phyloP scores from a whole-genome alignment of 2,888 invertebrate genomes.

The Cenopis cana region DNA sequence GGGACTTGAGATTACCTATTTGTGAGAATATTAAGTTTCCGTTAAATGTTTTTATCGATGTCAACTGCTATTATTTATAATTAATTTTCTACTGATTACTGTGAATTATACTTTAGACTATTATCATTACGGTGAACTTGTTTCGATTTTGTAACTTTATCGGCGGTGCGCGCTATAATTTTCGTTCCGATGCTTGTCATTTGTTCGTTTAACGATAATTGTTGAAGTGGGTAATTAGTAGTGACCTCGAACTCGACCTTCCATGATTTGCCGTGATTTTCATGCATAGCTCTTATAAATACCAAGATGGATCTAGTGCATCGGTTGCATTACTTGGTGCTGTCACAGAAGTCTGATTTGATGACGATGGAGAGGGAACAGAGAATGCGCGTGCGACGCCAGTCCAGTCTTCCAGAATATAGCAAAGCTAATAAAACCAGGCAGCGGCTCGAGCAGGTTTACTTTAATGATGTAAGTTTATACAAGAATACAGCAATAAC shows the following conservation, averaged over 20 bases:
- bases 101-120: no score
- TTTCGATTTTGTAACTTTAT: not conserved
- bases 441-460: constrained; percentile 75
- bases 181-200: constrained; percentile 3
- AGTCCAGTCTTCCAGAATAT: constrained; percentile 81
- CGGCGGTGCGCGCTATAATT: constrained; percentile 3
- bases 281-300: constrained; percentile 32
- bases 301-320: constrained; percentile 79
- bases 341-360: constrained; percentile 81
- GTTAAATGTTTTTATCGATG: not conserved
- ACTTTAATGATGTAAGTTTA: constrained; percentile 79
- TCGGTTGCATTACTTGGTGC: constrained; percentile 79
- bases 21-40: not conserved
- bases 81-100: not conserved
- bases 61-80: not conserved
- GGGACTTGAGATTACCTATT: not conserved
- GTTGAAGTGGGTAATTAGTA: constrained; percentile 24
- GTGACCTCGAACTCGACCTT: constrained; percentile 35
- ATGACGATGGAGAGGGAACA: constrained; percentile 82
- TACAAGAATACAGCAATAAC: no score
- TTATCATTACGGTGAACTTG: not conserved
- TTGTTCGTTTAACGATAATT: constrained; percentile 22
- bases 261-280: constrained; percentile 37
- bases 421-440: constrained; percentile 73
- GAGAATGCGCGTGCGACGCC: constrained; percentile 76